Evolutionary conservation across 2,113 vertebrate species (phyloP).

Genomic region (Triplophysa dalaica): DNA sequence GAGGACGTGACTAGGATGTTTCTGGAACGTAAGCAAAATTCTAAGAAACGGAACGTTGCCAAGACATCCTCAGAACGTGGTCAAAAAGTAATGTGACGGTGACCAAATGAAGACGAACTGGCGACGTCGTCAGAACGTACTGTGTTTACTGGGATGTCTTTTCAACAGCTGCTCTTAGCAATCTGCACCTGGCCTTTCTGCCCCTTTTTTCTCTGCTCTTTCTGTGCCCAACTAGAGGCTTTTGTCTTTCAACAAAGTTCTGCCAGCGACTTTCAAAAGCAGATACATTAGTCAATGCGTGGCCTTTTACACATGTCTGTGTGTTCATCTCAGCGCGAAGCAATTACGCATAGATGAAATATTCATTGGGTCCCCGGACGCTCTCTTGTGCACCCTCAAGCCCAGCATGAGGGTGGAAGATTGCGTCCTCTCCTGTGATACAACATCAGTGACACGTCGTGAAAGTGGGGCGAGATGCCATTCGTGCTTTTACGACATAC

Average conservation of each 20-base stretch:
- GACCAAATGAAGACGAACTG: too few relatives aligned
- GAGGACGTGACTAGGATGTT: too few relatives aligned
- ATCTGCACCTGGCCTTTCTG: neutral
- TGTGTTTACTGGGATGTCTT: too few relatives aligned
- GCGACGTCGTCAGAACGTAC: too few relatives aligned
- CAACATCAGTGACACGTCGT: constrained; percentile 29
- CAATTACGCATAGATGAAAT: constrained; percentile 41
- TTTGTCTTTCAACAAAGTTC: constrained; percentile 30
- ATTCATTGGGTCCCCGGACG: constrained; percentile 39
- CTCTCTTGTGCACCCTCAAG: neutral
- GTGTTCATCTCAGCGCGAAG: constrained; percentile 26
- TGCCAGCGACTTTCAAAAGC: neutral
- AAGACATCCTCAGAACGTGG: too few relatives aligned
- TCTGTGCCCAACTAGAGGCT: neutral
- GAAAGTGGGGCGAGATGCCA: constrained; percentile 37
- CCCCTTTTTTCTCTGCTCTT: neutral
- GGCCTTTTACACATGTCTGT: constrained; percentile 19
- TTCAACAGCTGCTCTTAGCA: neutral
- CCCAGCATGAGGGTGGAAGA: neutral
- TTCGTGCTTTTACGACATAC: constrained; percentile 43
- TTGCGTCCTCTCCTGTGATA: constrained; percentile 34
- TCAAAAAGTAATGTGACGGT: too few relatives aligned
- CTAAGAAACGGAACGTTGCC: too few relatives aligned
- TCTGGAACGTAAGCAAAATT: too few relatives aligned
- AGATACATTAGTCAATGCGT: neutral